A percentile compares a stretch with the other conserved stretches of the same genome.
These are phyloP conservation scores for Caenorhabditis latens DNA, from an alignment of 1,140 invertebrate genomes.

Conservation along the genomic window DNA sequence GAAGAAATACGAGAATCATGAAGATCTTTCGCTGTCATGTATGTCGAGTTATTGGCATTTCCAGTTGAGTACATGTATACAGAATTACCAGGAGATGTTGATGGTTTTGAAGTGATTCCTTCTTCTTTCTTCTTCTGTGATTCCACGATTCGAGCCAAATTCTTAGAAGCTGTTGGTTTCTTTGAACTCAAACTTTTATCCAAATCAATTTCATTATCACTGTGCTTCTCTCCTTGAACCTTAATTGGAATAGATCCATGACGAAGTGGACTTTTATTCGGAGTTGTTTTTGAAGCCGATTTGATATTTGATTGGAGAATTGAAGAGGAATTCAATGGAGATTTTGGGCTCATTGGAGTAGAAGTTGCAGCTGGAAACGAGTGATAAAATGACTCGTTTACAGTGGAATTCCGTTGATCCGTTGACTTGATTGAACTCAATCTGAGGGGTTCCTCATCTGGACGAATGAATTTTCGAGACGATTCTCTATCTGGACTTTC, in stretches of 20 bases:
- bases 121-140: neutral
- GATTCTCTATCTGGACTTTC: constrained; percentile 18
- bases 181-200: constrained; percentile 35
- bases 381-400: neutral
- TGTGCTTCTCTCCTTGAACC: neutral
- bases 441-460: constrained; percentile 2
- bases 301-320: neutral
- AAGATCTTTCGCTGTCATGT: constrained; percentile 10
- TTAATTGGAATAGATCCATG: neutral
- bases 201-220: constrained; percentile 34
- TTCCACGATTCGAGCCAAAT: neutral
- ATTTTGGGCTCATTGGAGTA: neutral
- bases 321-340: neutral
- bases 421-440: neutral
- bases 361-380: constrained; percentile 20
- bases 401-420: neutral
- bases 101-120: neutral
- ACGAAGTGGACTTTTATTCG: neutral
- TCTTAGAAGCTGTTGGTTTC: neutral
- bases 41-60: neutral
- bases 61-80: constrained; percentile 2
- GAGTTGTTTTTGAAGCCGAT: neutral
- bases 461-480: neutral
- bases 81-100: constrained; percentile 1
- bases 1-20: neutral